Evolutionary conservation across 2,797 vertebrate genomes (phyloP).

Genomic region (Amblyraja radiata): DNA sequence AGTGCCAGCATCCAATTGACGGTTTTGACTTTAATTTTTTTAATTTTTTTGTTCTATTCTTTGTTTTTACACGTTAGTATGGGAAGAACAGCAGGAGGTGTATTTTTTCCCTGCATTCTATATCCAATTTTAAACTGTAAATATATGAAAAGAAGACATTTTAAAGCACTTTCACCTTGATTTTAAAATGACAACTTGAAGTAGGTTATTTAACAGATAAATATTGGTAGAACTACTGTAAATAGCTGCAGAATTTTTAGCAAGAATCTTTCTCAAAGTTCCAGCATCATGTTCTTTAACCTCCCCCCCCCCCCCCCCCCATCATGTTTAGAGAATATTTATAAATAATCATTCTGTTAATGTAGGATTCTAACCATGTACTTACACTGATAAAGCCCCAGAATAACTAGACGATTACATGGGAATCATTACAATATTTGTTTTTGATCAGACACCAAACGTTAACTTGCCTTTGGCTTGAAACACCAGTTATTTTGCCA

Average conservation of each 20-base stretch:
- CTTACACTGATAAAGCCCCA: constrained; percentile 22
- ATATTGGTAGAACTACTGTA: constrained; percentile 65
- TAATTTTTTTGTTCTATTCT: constrained; percentile 57
- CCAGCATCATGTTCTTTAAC: background rate
- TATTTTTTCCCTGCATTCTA: constrained; percentile 29
- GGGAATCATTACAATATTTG: background rate
- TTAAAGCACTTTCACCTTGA: constrained; percentile 98
- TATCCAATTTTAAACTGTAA: constrained; percentile 22
- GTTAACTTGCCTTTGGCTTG: background rate
- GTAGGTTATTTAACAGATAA: constrained; percentile 40
- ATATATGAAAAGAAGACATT: constrained; percentile 25
- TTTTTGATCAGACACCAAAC: background rate
- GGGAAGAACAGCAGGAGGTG: constrained; percentile 8
- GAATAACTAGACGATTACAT: background rate
- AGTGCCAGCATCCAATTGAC: constrained; percentile 46
- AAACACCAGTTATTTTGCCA: constrained; percentile 24
- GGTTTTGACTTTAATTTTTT: constrained; percentile 39
- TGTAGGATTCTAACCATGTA: constrained; percentile 13
- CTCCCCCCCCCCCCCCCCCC: background rate
- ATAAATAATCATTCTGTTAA: background rate
- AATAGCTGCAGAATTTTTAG: constrained; percentile 70
- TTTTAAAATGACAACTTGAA: constrained; percentile 65
- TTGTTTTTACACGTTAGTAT: constrained; percentile 35
- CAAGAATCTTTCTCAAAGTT: constrained; percentile 24
- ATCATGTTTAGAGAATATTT: constrained; percentile 19